Conservation (phyloP, 1,140 invertebrate species). For the Semibalanus balanoides region DNA sequence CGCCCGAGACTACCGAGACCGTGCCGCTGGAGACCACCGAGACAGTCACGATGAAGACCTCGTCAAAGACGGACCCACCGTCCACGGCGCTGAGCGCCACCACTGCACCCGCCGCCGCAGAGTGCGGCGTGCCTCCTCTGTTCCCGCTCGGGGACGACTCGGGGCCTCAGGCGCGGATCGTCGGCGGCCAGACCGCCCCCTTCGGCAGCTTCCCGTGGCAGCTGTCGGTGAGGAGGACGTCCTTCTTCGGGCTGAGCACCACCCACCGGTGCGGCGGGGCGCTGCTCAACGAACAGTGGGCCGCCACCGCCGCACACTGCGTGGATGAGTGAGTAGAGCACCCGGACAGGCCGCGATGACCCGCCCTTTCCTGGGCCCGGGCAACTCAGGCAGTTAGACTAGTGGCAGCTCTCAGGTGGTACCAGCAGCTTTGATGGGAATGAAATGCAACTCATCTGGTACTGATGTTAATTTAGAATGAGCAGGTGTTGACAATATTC, state of each 20-base stretch:
- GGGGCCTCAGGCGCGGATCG: slow-evolving; percentile 64
- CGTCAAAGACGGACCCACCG: too few relatives aligned
- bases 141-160: slow-evolving; percentile 27
- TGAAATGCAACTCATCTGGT: too few relatives aligned
- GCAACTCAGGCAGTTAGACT: too few relatives aligned
- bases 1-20: too few relatives aligned
- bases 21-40: too few relatives aligned
- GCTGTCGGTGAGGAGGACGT: slow-evolving; percentile 71
- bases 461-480: too few relatives aligned
- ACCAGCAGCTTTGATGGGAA: too few relatives aligned
- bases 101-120: slow-evolving; percentile 29
- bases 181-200: slow-evolving; percentile 72
- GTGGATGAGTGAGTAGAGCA: slow-evolving; percentile 50
- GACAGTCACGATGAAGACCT: too few relatives aligned
- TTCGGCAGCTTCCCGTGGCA: slow-evolving; percentile 93
- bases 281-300: slow-evolving; percentile 86
- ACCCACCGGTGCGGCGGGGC: slow-evolving; percentile 88
- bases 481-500: too few relatives aligned
- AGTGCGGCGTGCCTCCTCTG: slow-evolving; percentile 51
- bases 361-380: too few relatives aligned
- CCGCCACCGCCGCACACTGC: slow-evolving; percentile 83
- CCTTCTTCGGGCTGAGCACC: slow-evolving; percentile 82
- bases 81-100: neutral
- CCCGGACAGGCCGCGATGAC: too few relatives aligned
- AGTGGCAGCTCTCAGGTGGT: too few relatives aligned